These are phyloP conservation scores for Diplolepis rosae DNA, from an alignment of 2,888 invertebrate species.

Conservation along the genomic window DNA sequence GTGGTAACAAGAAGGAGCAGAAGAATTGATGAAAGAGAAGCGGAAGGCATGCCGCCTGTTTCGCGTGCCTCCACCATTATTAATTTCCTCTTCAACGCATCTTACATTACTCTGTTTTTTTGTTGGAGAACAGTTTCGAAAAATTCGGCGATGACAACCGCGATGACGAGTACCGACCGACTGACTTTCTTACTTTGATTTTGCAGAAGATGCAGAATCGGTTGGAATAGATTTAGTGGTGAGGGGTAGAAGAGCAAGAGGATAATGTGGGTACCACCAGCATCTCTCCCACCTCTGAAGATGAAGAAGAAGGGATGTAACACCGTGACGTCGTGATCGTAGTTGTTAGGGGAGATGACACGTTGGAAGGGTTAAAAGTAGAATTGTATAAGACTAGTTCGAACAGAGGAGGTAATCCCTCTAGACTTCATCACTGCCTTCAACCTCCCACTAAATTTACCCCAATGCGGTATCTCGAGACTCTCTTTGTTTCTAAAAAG, in stretches of 20 bases:
- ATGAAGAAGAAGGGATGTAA: constrained; percentile 50
- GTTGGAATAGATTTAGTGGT: constrained; percentile 52
- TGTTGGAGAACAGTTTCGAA: constrained; percentile 21
- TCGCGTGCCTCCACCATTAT: constrained; percentile 57
- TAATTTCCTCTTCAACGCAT: constrained; percentile 22
- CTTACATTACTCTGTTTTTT: constrained; percentile 15
- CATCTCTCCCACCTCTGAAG: constrained; percentile 49
- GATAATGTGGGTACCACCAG: constrained; percentile 49
- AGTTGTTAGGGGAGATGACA: constrained; percentile 45
- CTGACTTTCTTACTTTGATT: constrained; percentile 67
- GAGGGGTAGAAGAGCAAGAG: constrained; percentile 45
- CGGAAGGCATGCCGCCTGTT: constrained; percentile 53
- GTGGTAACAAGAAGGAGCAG: constrained; percentile 59
- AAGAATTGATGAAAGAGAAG: constrained; percentile 55
- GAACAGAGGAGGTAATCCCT: constrained; percentile 62
- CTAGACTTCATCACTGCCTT: constrained; percentile 56
- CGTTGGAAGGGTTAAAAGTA: constrained; percentile 54
- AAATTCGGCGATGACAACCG: constrained; percentile 35
- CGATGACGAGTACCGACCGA: constrained; percentile 60
- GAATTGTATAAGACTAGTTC: constrained; percentile 45
- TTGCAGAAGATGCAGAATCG: constrained; percentile 71
- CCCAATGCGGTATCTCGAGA: constrained; percentile 61
- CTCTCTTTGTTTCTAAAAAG: constrained; percentile 43
- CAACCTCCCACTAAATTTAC: constrained; percentile 56
- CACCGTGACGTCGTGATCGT: constrained; percentile 48